These are phyloP conservation scores for Cyclophora punctaria DNA, from an alignment of 2,888 invertebrate species.

Conservation along the genomic window DNA sequence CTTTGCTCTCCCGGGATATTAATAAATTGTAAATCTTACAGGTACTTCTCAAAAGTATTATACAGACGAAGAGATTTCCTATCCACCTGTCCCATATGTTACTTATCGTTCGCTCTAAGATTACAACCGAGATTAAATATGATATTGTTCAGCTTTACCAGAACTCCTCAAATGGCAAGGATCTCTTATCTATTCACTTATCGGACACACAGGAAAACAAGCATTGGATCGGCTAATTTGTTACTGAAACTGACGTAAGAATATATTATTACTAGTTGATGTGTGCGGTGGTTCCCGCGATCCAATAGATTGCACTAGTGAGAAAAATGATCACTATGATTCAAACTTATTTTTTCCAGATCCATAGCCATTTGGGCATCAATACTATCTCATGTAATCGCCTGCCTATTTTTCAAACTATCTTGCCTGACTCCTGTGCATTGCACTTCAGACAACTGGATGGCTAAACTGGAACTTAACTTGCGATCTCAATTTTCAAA, in stretches of 20 bases:
- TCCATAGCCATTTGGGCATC: slow-evolving; percentile 66
- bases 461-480: slow-evolving; percentile 55
- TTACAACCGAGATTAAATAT: slow-evolving; percentile 30
- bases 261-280: no score
- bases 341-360: slow-evolving; percentile 29
- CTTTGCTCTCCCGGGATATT: not conserved
- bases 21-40: slow-evolving; percentile 24
- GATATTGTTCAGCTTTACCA: slow-evolving; percentile 47
- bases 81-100: slow-evolving; percentile 53
- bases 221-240: slow-evolving; percentile 57
- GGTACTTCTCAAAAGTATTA: slow-evolving; percentile 58
- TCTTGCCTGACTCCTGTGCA: slow-evolving; percentile 63
- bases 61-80: slow-evolving; percentile 58
- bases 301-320: no score
- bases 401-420: slow-evolving; percentile 65
- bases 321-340: not conserved
- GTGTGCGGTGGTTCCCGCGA: no score
- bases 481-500: slow-evolving; percentile 48
- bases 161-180: slow-evolving; percentile 58
- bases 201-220: slow-evolving; percentile 52
- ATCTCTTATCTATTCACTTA: slow-evolving; percentile 63
- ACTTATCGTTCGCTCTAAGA: slow-evolving; percentile 41
- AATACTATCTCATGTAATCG: slow-evolving; percentile 62
- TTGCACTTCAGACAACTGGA: slow-evolving; percentile 59
- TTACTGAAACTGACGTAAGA: slow-evolving; percentile 62